Evolutionary conservation across 1,140 invertebrate genomes (phyloP), one percentile per base, ranked within the genome.

Genomic region (Heliconius congener): DNA sequence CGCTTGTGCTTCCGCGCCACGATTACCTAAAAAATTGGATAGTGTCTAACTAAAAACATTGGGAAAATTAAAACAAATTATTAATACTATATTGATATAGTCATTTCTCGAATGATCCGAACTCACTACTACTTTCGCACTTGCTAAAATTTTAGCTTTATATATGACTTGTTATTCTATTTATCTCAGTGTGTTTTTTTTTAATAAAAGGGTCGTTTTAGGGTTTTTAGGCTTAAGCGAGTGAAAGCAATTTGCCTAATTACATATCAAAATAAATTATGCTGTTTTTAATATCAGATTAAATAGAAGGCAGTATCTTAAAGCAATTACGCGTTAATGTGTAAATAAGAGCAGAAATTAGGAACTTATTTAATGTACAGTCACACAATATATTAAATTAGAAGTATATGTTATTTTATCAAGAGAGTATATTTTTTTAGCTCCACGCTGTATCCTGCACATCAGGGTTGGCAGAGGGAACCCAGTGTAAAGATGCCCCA

Each of bases 251-350:
- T 16, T 66, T 66, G 27, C 27, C 11, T 66, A 27, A 66, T 66
- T 66, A 66, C 60, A 66, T 30, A 30, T 23, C 8, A 30, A 66
- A 23, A 66, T 66, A 66, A 66, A 66, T 66, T 66, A 66, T 66
- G 13, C 8, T 30, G 60, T 66, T 66, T 66, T 66, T 30, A 66
- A 66, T 66, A 27, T 66, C 27, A 66, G 13, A 66, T 66, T 66
- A 66, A 3, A 30, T 30, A 30, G 27, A 13, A 66, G 27, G 60
- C 60, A 30, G 60, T 66, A 66, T 30, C 27, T 30, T 66, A 30
- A 30, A 30, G 23, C 3, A 27, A 30, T 66, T 66, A 66, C 3
- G 60, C 27, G 0, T 66, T 66, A 66, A 66, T 66, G 27, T 66
- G 60, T 66, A 66, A 66, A 18, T 16, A 13, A 66, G 60, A 66